Conservation (phyloP, 2,888 invertebrate genomes). For the Hypselothyrea guttata region DNA sequence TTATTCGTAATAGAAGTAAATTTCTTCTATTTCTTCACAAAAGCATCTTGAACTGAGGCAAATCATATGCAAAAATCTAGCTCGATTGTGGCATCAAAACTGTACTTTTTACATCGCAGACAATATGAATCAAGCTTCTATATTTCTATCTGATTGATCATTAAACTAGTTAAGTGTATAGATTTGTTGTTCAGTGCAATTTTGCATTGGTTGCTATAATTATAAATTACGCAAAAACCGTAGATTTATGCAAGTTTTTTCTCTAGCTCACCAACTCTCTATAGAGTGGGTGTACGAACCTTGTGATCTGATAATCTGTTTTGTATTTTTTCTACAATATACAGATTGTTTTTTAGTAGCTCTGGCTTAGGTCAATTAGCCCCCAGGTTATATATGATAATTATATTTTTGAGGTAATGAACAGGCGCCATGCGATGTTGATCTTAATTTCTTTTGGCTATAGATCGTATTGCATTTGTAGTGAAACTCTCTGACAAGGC, state of each 20-base stretch:
- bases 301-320: conserved; percentile 1
- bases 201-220: neutral
- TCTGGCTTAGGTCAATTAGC: neutral
- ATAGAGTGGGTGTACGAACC: conserved; percentile 5
- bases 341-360: too few species aligned
- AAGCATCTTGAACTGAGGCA: too few species aligned
- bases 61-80: too few species aligned
- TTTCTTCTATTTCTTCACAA: too few species aligned
- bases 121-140: neutral
- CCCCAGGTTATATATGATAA: conserved; percentile 6
- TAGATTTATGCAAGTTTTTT: conserved; percentile 4
- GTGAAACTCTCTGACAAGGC: conserved; percentile 26
- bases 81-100: too few species aligned
- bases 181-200: conserved; percentile 8
- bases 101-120: too few species aligned
- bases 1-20: too few species aligned
- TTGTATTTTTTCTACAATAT: neutral
- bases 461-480: conserved; percentile 15
- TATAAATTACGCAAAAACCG: neutral
- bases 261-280: too few species aligned
- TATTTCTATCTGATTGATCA: conserved; percentile 2
- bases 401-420: conserved; percentile 7
- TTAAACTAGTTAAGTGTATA: neutral
- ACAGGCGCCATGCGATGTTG: conserved; percentile 10
- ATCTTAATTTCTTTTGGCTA: conserved; percentile 30